These are phyloP conservation scores for Eriocheir sinensis DNA, from an alignment of 1,140 invertebrate species.

Conservation along the genomic window DNA sequence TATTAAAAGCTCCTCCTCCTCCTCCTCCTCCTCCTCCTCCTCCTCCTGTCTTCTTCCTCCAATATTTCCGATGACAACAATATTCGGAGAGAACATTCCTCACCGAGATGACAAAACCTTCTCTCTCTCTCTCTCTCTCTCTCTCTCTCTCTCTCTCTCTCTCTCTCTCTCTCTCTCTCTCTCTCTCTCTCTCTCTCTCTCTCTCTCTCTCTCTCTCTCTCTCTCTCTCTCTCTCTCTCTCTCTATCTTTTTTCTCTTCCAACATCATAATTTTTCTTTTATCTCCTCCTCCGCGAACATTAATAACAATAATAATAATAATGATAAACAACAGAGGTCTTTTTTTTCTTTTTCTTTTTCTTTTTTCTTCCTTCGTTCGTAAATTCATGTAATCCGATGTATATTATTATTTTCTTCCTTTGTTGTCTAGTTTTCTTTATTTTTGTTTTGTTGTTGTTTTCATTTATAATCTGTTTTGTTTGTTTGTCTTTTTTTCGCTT, in stretches of 20 bases:
- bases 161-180: not conserved
- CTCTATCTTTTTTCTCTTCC: not conserved
- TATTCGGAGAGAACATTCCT: not conserved
- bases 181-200: conserved; percentile 20
- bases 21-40: not conserved
- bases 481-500: too few species aligned
- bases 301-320: too few species aligned
- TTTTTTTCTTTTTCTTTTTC: not conserved
- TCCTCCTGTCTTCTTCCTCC: not conserved
- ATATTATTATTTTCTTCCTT: too few species aligned
- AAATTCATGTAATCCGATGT: too few species aligned
- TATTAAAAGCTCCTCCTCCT: not conserved
- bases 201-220: not conserved
- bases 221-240: not conserved
- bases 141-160: not conserved
- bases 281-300: too few species aligned
- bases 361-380: not conserved
- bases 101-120: not conserved
- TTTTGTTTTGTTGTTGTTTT: too few species aligned
- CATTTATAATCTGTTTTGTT: too few species aligned
- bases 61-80: too few species aligned
- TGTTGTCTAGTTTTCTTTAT: too few species aligned
- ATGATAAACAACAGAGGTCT: too few species aligned
- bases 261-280: not conserved
- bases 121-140: not conserved